A percentile compares a stretch with the other conserved stretches of the same genome.
These are phyloP conservation scores for Microcebus ravelobensis DNA, from an alignment of 2,113 vertebrate genomes.

Conservation along the genomic window DNA sequence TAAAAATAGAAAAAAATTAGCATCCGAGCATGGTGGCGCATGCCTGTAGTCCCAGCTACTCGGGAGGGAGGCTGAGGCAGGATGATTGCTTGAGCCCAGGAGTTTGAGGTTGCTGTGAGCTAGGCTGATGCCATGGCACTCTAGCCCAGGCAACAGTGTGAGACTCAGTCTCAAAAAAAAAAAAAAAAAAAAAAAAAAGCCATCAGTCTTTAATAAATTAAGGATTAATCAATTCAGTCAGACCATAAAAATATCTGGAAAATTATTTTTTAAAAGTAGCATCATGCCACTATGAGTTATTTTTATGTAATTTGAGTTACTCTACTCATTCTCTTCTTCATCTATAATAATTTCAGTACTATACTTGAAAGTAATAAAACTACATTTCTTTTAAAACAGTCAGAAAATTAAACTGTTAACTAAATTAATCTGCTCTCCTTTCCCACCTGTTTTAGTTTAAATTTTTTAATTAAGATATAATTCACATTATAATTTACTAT, in stretches of 20 bases:
- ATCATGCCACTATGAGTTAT: not conserved
- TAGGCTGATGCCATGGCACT: too few species aligned
- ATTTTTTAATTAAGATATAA: not conserved
- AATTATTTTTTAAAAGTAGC: not conserved
- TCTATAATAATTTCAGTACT: slow-evolving; percentile 28
- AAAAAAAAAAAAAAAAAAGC: too few species aligned
- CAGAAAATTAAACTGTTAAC: slow-evolving; percentile 22
- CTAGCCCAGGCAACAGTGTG: too few species aligned
- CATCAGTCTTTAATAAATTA: slow-evolving; percentile 7
- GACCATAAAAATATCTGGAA: not conserved
- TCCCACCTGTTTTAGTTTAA: slow-evolving; percentile 3
- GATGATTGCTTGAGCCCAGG: too few species aligned
- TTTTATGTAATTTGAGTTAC: slow-evolving; percentile 31
- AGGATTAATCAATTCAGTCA: not conserved
- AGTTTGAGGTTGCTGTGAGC: too few species aligned
- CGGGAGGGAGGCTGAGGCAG: too few species aligned
- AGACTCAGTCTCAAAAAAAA: too few species aligned
- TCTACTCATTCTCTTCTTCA: slow-evolving; percentile 10
- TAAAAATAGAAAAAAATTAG: too few species aligned
- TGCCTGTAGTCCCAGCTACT: too few species aligned
- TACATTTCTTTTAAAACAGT: not conserved
- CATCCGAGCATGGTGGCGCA: too few species aligned
- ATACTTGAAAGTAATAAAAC: slow-evolving; percentile 32
- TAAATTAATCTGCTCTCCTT: not conserved
- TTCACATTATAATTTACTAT: not conserved